Evolutionary conservation across 2,888 invertebrate genomes (phyloP), one percentile per base, ranked within the genome.

Genomic region (Patella depressa): DNA sequence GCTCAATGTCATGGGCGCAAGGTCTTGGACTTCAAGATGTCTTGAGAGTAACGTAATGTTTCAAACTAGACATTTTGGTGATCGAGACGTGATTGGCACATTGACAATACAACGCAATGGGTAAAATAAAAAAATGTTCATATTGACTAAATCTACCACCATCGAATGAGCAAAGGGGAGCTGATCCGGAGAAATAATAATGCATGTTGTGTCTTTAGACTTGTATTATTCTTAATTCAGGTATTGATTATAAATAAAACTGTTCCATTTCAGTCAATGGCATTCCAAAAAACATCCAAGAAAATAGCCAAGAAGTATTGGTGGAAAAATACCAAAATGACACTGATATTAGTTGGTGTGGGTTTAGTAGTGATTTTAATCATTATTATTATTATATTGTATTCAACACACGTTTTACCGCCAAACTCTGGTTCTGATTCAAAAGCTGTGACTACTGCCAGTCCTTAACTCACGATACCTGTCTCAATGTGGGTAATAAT

Each of bases 321-420:
- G 88, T 92, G 91, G 91, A 85, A 86, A 78, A 92, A 91, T 83
- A 86, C 85, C 71, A 91, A 90, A 84, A 91, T 91, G 91, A 91
- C 86, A 76, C 80, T 91, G 7, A 88, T 90, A 69, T 77, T 91
- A 7, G 88, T 81, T 5, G 72, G 82, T n/a, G 87, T 90, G 14
- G 86, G 85, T 17, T 59, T 90, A 7, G 78, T 89, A 1, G 84
- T 91, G 53, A 65, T 91, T 15, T 45, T 85, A n/a, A 82, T 90
- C 77, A 85, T 92, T 76, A 83, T 88, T 5, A 75, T 91, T 54
- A 85, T 90, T 73, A 89, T 91, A 72, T 84, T 89, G 54, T 89
- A 85, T 80, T 89, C 89, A 17, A 87, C 89, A 3, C 86, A 86
- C 12, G 89, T 88, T n/a, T 82, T 91, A 14, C 86, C 86, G 4